Conservation (phyloP, 2,888 invertebrate species). For the Eumerus sabulonum region DNA sequence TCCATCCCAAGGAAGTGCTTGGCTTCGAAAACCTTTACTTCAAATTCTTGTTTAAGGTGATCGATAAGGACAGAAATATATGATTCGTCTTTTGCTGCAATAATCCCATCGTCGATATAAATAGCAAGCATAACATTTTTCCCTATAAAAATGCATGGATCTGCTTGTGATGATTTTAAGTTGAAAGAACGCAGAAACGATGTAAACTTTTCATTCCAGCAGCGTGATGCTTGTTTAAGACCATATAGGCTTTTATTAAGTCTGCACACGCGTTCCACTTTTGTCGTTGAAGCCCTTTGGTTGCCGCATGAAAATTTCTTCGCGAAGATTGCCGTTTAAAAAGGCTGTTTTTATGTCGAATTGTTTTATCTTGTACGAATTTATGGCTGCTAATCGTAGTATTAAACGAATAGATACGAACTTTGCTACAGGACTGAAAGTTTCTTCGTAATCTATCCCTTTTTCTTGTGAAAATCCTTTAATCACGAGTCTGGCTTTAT, state of each 20-base stretch:
- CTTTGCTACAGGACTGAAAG: conserved; percentile 1
- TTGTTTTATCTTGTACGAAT: conserved; percentile 18
- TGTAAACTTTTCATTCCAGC: conserved; percentile 28
- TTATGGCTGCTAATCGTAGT: conserved; percentile 16
- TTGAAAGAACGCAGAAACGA: conserved; percentile 18
- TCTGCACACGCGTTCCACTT: conserved; percentile 63
- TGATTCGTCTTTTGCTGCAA: not conserved
- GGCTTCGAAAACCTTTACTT: not conserved
- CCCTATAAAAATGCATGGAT: conserved; percentile 11
- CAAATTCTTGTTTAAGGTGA: not conserved
- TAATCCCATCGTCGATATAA: conserved; percentile 3
- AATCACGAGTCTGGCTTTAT: conserved; percentile 23
- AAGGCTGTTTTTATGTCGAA: conserved; percentile 49
- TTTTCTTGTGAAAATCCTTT: conserved; percentile 27
- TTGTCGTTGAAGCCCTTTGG: conserved; percentile 61
- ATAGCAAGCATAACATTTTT: conserved; percentile 12
- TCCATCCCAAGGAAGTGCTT: not conserved
- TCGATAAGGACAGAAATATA: not conserved
- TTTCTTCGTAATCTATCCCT: conserved; percentile 24
- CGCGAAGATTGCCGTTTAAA: conserved; percentile 53
- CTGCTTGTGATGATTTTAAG: conserved; percentile 8
- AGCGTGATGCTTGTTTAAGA: conserved; percentile 64
- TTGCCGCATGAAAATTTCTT: conserved; percentile 60
- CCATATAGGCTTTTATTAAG: conserved; percentile 66
- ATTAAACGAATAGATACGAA: not conserved